Base-by-base conservation (phyloP, 2,888 invertebrate species). In the Notodonta ziczac region DNA sequence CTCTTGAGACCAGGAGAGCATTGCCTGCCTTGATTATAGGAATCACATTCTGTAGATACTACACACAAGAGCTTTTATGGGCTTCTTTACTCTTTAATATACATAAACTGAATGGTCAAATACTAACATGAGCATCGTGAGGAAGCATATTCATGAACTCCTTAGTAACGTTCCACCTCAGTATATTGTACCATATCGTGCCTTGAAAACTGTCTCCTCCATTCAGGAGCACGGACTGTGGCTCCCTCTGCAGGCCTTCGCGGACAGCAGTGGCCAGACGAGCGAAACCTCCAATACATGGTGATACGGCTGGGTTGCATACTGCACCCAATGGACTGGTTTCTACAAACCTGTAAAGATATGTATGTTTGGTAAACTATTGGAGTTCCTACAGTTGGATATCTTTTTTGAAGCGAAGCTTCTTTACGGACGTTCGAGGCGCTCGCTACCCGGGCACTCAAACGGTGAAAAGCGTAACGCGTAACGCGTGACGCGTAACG, bases 61-160 rank as follows among this genome's bases (percentile, higher is more conserved):
- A 0, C 35, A 7, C 35, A 35, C 1, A 24, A 24, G 1, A 24
- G 2, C 24, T 24, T 24, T 24, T 24, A 2, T 24, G 24, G 24
- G 1, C 24, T 24, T 24, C 24, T 2, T 24, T 24, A 35, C 0
- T 42, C 42, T 7, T 8, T 12, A 42, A n/a, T n/a, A 10, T 42
- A 42, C 42, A 10, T 42, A 10, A 42, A 12, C 35, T 2, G 1
- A 10, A 1, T 42, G 9, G 13, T 46, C 46, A 0, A 55, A 55
- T 7, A 88, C 91, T 91, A 86, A 97, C 97, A 93, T 97, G 96
- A 0, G 96, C 98, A 80, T 97, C 97, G 77, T 97, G 96, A 4
- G 95, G 95, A 9, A 98, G 80, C 83, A 95, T 92, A 77, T 98
- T 97, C 90, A 98, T 95, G 76, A 98, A 97, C 57, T 96, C 90